Evolutionary conservation across 2,797 vertebrate species (phyloP).

Genomic region (Sebastolobus alascanus): DNA sequence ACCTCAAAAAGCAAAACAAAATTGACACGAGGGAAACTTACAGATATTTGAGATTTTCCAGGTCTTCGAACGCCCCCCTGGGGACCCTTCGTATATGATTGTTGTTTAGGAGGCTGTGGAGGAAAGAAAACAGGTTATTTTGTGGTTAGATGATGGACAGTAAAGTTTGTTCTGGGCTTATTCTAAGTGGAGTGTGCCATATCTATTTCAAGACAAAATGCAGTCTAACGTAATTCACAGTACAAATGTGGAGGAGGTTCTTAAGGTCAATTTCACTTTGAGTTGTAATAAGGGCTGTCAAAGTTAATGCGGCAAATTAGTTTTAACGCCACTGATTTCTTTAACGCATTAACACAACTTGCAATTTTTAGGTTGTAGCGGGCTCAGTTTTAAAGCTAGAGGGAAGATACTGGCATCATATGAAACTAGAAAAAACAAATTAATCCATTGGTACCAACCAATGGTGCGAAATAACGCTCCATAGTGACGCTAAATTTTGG

Average conservation of each 20-base stretch:
- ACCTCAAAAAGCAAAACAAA: constrained; percentile 17
- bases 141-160: background rate
- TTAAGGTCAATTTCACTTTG: background rate
- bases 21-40: constrained; percentile 82
- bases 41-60: constrained; percentile 99
- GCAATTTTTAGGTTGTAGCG: too few species aligned
- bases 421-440: too few species aligned
- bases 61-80: constrained; percentile 93
- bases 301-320: too few species aligned
- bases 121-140: constrained; percentile 48
- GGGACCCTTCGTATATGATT: constrained; percentile 96
- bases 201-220: background rate
- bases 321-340: too few species aligned
- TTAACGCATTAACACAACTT: too few species aligned
- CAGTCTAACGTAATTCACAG: background rate
- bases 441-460: too few species aligned
- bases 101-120: constrained; percentile 95
- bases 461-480: too few species aligned
- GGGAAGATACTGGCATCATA: too few species aligned
- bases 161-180: background rate
- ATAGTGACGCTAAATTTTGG: too few species aligned
- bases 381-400: too few species aligned
- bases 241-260: background rate
- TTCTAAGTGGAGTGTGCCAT: background rate
- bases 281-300: too few species aligned